phyloP scores from a whole-genome alignment of 2,797 vertebrate genomes.

The Falco peregrinus region DNA sequence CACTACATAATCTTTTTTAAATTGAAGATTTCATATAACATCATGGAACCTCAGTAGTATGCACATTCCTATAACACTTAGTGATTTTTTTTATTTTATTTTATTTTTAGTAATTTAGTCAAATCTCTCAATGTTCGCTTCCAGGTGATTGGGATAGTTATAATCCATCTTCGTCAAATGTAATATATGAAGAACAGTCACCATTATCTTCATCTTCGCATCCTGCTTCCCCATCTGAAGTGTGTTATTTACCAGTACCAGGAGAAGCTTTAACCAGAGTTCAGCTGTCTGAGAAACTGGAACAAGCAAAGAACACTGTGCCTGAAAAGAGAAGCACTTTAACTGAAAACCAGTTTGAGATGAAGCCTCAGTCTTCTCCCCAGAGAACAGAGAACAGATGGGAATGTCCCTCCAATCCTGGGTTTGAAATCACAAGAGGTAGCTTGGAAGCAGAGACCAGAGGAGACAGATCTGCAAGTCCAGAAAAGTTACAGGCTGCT shows the following conservation, averaged over 20 bases:
- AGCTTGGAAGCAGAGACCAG: slow-evolving; percentile 37
- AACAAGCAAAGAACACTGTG: slow-evolving; percentile 72
- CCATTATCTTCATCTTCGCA: slow-evolving; percentile 81
- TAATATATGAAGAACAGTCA: slow-evolving; percentile 86
- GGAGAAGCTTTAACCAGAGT: slow-evolving; percentile 77
- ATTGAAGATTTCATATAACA: not conserved
- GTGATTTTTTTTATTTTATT: not conserved
- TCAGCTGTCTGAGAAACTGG: slow-evolving; percentile 70
- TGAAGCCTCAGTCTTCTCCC: slow-evolving; percentile 70
- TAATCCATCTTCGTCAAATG: slow-evolving; percentile 83
- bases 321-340: slow-evolving; percentile 77
- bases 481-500: slow-evolving; percentile 43
- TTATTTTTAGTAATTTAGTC: not conserved
- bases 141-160: slow-evolving; percentile 88
- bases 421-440: slow-evolving; percentile 64
- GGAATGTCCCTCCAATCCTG: slow-evolving; percentile 64
- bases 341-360: slow-evolving; percentile 64
- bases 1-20: not conserved
- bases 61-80: not conserved
- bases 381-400: slow-evolving; percentile 62
- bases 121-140: slow-evolving; percentile 7
- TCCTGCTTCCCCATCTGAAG: slow-evolving; percentile 79
- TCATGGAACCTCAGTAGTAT: not conserved
- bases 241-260: slow-evolving; percentile 72
- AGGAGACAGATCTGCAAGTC: slow-evolving; percentile 76